Conservation (phyloP, 2,113 vertebrate species). For the Galemys pyrenaicus region DNA sequence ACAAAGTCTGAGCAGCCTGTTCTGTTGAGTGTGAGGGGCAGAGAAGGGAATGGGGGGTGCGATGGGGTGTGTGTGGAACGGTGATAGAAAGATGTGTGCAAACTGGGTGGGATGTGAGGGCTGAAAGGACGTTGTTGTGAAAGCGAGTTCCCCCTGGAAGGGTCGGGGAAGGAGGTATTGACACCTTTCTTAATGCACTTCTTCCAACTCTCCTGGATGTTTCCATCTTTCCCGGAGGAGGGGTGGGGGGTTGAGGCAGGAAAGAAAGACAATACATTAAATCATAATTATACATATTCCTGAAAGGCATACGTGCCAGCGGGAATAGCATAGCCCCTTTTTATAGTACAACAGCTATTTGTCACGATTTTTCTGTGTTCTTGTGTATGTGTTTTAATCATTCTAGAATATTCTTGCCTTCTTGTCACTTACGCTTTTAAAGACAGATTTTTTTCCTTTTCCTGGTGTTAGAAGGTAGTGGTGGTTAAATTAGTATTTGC, state of each 20-base stretch:
- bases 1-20: constrained; percentile 29
- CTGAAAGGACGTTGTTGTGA: constrained; percentile 40
- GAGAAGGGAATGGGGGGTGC: background rate
- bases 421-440: constrained; percentile 42
- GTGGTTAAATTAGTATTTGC: constrained; percentile 61
- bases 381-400: constrained; percentile 40
- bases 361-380: background rate
- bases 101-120: constrained; percentile 1
- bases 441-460: constrained; percentile 54
- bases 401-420: constrained; percentile 16
- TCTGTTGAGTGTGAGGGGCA: background rate
- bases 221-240: background rate
- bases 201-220: constrained; percentile 50
- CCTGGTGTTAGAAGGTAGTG: constrained; percentile 33
- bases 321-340: constrained; percentile 27
- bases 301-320: constrained; percentile 46
- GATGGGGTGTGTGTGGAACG: background rate
- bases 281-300: constrained; percentile 8
- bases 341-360: background rate
- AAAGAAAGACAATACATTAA: constrained; percentile 3
- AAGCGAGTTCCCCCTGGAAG: background rate
- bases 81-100: background rate
- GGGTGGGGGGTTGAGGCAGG: too few species aligned
- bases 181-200: constrained; percentile 49
- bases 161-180: background rate